phyloP scores from a whole-genome alignment of 1,140 invertebrate genomes.

The Sycobia sp. region DNA sequence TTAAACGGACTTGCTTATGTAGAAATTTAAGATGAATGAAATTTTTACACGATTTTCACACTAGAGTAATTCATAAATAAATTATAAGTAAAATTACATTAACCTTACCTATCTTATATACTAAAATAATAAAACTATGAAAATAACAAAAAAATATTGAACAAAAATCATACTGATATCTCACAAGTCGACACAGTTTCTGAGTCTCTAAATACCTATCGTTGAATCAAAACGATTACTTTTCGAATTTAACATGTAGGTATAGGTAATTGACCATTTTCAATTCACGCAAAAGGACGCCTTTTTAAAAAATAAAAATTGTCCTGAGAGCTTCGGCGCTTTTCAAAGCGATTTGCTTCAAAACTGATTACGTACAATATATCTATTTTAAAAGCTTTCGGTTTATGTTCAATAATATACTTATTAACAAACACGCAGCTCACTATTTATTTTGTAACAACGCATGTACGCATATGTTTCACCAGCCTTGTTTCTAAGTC shows the following conservation, averaged over 20 bases:
- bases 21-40: constrained; percentile 29
- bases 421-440: constrained; percentile 28
- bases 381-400: constrained; percentile 15
- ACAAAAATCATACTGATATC: constrained; percentile 26
- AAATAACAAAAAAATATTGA: constrained; percentile 32
- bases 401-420: constrained; percentile 25
- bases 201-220: constrained; percentile 18
- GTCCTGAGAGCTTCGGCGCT: not conserved
- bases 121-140: constrained; percentile 33
- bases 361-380: constrained; percentile 19
- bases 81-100: constrained; percentile 36
- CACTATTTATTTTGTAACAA: constrained; percentile 24
- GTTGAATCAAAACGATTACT: constrained; percentile 16
- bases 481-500: constrained; percentile 33
- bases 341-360: not conserved
- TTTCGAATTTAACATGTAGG: constrained; percentile 33
- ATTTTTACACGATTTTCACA: constrained; percentile 29
- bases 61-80: constrained; percentile 42
- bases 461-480: constrained; percentile 29
- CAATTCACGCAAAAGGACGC: constrained; percentile 29
- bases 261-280: constrained; percentile 44
- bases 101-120: constrained; percentile 16
- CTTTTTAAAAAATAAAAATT: constrained; percentile 23
- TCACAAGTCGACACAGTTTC: constrained; percentile 22
- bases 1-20: constrained; percentile 12